phyloP scores from a whole-genome alignment of 2,797 vertebrate species.

The Podarcis lilfordi region DNA sequence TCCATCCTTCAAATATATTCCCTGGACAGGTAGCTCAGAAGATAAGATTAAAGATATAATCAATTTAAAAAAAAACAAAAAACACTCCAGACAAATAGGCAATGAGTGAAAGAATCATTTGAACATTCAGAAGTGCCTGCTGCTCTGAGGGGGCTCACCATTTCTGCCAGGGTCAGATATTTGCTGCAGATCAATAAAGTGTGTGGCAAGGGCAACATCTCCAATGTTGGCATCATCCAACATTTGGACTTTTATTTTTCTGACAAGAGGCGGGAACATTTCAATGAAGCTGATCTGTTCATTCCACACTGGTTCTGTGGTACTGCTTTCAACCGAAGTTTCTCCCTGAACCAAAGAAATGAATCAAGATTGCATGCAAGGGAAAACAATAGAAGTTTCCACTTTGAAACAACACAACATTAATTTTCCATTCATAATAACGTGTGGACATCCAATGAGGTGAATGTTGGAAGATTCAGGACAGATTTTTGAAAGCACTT shows the following conservation, averaged over 20 bases:
- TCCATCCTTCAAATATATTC: background rate
- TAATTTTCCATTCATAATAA: background rate
- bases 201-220: slow-evolving; percentile 89
- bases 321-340: slow-evolving; percentile 84
- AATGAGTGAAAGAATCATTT: background rate
- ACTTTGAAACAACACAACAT: no score
- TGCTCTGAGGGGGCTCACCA: slow-evolving; percentile 75
- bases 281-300: slow-evolving; percentile 94
- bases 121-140: background rate
- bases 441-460: no score
- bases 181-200: slow-evolving; percentile 89
- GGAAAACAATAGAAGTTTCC: background rate
- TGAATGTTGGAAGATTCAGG: no score
- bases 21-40: no score
- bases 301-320: slow-evolving; percentile 87
- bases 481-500: no score
- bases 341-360: slow-evolving; percentile 82
- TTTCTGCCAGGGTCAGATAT: slow-evolving; percentile 90
- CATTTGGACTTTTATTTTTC: slow-evolving; percentile 88
- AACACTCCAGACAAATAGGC: background rate
- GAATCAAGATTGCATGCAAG: background rate
- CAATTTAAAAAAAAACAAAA: background rate
- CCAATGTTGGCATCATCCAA: slow-evolving; percentile 88
- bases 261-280: slow-evolving; percentile 91
- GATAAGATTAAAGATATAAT: background rate